Conservation (phyloP, 2,888 invertebrate species). For the Drosophila mimetica region DNA sequence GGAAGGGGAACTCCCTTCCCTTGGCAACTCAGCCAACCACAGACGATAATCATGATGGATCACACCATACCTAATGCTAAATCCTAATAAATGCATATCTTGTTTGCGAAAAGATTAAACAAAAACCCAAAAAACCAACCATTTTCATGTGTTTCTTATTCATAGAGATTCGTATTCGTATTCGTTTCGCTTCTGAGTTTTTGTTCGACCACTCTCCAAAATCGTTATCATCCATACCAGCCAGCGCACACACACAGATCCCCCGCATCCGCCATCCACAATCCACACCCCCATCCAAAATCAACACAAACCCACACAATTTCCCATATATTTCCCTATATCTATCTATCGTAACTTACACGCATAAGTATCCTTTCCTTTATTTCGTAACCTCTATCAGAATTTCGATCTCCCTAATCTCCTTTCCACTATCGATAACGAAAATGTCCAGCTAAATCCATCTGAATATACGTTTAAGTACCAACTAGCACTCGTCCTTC, state of each 20-base stretch:
- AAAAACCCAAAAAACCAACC: constrained; percentile 55
- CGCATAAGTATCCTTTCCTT: no score
- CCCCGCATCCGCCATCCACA: background rate
- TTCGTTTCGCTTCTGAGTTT: constrained; percentile 2
- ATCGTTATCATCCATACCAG: constrained; percentile 5
- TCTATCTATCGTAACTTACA: constrained; percentile 1
- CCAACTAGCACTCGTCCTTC: background rate
- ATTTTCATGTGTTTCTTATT: constrained; percentile 80
- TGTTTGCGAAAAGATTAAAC: constrained; percentile 79
- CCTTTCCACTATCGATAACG: background rate
- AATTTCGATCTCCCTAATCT: background rate
- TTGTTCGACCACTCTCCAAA: background rate
- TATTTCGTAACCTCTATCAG: no score
- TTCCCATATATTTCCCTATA: background rate
- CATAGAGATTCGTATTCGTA: constrained; percentile 27
- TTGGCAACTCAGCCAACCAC: background rate
- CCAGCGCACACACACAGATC: background rate
- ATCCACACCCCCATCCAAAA: background rate
- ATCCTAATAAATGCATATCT: constrained; percentile 63
- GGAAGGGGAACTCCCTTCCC: background rate
- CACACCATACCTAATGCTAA: constrained; percentile 47
- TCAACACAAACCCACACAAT: background rate
- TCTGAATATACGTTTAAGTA: background rate
- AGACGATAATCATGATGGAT: constrained; percentile 29
- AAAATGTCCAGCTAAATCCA: background rate